These are phyloP conservation scores for Napeogenes inachia DNA, from an alignment of 2,888 invertebrate genomes.

Conservation along the genomic window DNA sequence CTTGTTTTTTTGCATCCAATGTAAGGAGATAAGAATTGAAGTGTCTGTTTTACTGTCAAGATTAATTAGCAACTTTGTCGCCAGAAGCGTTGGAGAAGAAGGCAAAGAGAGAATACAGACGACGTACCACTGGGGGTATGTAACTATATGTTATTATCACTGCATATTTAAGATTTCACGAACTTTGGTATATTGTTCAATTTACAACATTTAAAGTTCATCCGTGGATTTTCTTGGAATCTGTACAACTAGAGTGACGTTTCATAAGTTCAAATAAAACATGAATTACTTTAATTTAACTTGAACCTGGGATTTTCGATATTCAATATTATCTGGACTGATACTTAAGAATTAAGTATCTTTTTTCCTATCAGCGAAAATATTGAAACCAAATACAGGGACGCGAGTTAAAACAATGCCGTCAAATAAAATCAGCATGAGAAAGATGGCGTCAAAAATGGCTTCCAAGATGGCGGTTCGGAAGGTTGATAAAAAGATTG, in stretches of 20 bases:
- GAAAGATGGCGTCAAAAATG: slow-evolving; percentile 33
- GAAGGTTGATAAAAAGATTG: slow-evolving; percentile 55
- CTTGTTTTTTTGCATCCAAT: no score
- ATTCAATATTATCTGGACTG: not conserved
- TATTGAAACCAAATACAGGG: slow-evolving; percentile 26
- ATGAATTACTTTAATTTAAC: no score
- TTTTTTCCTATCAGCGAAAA: slow-evolving; percentile 28
- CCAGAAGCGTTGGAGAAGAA: slow-evolving; percentile 67
- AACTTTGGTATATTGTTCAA: no score
- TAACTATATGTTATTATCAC: no score
- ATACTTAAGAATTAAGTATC: not conserved
- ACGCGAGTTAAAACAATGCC: slow-evolving; percentile 33
- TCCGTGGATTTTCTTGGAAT: no score
- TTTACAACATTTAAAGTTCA: no score
- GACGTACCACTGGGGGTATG: slow-evolving; percentile 57
- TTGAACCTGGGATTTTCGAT: no score
- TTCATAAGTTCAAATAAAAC: no score
- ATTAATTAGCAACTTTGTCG: slow-evolving; percentile 13
- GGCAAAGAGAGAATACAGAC: slow-evolving; percentile 60
- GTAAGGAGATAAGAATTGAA: not conserved
- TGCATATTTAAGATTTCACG: no score
- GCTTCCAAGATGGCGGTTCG: slow-evolving; percentile 37
- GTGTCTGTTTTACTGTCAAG: not conserved
- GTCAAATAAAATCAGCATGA: slow-evolving; percentile 30
- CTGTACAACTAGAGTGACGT: no score